A percentile compares a stretch with the other conserved stretches of the same genome.
These are phyloP conservation scores for Crossocerus cetratus DNA, from an alignment of 2,888 invertebrate species.

Conservation along the genomic window DNA sequence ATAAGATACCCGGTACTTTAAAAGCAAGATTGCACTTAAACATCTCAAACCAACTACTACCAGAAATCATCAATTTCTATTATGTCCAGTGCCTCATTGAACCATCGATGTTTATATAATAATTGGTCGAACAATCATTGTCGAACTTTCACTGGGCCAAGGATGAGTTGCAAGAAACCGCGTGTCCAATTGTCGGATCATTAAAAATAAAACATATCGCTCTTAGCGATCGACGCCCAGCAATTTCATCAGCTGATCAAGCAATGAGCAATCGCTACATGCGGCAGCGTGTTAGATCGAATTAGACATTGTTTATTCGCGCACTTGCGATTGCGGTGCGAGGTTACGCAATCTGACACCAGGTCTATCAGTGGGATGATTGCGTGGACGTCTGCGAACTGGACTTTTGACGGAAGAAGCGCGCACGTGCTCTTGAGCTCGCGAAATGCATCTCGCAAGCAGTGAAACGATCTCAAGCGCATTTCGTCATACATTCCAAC, in stretches of 20 bases:
- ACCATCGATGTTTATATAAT: no score
- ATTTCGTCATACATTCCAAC: conserved; percentile 47
- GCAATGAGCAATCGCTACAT: conserved; percentile 21
- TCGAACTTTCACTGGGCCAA: no score
- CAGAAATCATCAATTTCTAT: no score
- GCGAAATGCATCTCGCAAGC: conserved; percentile 4
- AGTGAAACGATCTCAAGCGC: conserved; percentile 8
- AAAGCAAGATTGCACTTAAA: no score
- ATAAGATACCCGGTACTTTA: not conserved
- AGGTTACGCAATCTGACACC: conserved; percentile 37
- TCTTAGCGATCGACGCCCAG: no score
- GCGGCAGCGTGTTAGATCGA: conserved; percentile 19
- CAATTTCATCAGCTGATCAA: not conserved
- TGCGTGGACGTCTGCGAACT: conserved; percentile 4
- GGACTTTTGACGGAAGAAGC: conserved; percentile 15
- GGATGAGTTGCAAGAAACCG: no score
- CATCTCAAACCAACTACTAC: no score
- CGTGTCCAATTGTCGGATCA: no score
- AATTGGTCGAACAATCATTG: no score
- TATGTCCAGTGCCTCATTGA: no score
- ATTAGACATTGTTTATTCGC: conserved; percentile 32
- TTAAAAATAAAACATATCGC: no score
- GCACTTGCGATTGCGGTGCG: conserved; percentile 23
- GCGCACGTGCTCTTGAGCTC: not conserved
- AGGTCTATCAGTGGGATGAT: not conserved